phyloP scores from a whole-genome alignment of 1,140 invertebrate species.

The Caenorhabditis briggsae region DNA sequence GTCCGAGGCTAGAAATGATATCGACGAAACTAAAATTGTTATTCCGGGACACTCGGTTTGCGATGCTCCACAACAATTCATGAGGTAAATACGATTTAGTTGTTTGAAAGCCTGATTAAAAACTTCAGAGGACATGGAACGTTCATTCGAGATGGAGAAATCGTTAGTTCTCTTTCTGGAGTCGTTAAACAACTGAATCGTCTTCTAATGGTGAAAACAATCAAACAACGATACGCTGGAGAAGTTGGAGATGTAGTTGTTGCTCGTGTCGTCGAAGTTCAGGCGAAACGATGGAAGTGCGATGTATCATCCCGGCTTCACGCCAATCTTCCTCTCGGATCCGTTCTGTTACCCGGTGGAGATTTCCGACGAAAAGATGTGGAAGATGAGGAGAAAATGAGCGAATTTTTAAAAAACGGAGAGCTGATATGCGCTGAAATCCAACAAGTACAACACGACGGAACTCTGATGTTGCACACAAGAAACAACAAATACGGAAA shows the following conservation, averaged over 20 bases:
- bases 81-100: neutral
- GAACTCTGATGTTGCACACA: constrained; percentile 91
- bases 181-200: constrained; percentile 94
- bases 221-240: constrained; percentile 86
- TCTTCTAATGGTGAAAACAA: constrained; percentile 88
- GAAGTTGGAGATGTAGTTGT: constrained; percentile 97
- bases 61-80: constrained; percentile 48
- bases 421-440: constrained; percentile 88
- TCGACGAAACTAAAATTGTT: constrained; percentile 19
- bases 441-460: constrained; percentile 91
- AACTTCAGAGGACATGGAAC: constrained; percentile 92
- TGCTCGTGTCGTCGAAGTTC: constrained; percentile 90
- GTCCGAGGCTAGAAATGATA: constrained; percentile 23
- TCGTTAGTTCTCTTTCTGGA: constrained; percentile 93
- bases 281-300: constrained; percentile 88
- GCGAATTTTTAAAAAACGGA: constrained; percentile 92
- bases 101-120: neutral
- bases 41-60: constrained; percentile 31
- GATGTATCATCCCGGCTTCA: constrained; percentile 92
- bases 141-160: constrained; percentile 84
- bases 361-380: constrained; percentile 91
- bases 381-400: constrained; percentile 98
- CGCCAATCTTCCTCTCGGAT: constrained; percentile 88
- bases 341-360: constrained; percentile 95
- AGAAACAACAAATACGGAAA: constrained; percentile 97